Evolutionary conservation across 2,888 invertebrate genomes (phyloP).

Genomic region (Tetropium fuscum): DNA sequence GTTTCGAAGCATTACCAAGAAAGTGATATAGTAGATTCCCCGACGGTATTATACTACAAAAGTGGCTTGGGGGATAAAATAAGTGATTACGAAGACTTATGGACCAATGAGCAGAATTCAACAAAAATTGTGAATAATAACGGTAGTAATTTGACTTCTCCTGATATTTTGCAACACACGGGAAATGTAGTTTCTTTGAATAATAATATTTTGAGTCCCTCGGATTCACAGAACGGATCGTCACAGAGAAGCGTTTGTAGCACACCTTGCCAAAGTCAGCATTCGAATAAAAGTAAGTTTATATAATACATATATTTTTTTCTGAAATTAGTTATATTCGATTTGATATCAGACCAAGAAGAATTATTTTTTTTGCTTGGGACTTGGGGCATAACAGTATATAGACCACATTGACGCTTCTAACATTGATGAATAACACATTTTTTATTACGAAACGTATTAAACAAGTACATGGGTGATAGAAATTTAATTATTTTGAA

Average conservation of each 20-base stretch:
- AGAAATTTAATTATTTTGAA: too few species aligned
- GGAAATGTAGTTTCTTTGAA: conserved; percentile 72
- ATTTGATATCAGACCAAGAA: too few species aligned
- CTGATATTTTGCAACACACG: conserved; percentile 61
- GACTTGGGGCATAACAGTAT: too few species aligned
- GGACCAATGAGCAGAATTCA: conserved; percentile 73
- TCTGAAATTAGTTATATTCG: too few species aligned
- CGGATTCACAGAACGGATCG: conserved; percentile 52
- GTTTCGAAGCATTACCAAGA: conserved; percentile 80
- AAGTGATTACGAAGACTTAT: conserved; percentile 95
- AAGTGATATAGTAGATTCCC: conserved; percentile 87
- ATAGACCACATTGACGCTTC: too few species aligned
- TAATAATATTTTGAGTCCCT: conserved; percentile 67
- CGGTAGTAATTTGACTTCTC: conserved; percentile 54
- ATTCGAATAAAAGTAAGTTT: conserved; percentile 48
- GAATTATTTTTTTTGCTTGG: too few species aligned
- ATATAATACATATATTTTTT: neutral
- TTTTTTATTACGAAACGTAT: too few species aligned
- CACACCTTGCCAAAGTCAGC: conserved; percentile 54
- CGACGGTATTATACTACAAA: conserved; percentile 84
- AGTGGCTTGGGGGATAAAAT: conserved; percentile 92
- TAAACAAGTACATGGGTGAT: too few species aligned
- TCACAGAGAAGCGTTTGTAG: conserved; percentile 55
- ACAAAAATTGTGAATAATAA: conserved; percentile 46
- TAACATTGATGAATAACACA: too few species aligned